Base-by-base conservation (phyloP, 2,113 vertebrate genomes). In the Halcyon senegalensis region DNA sequence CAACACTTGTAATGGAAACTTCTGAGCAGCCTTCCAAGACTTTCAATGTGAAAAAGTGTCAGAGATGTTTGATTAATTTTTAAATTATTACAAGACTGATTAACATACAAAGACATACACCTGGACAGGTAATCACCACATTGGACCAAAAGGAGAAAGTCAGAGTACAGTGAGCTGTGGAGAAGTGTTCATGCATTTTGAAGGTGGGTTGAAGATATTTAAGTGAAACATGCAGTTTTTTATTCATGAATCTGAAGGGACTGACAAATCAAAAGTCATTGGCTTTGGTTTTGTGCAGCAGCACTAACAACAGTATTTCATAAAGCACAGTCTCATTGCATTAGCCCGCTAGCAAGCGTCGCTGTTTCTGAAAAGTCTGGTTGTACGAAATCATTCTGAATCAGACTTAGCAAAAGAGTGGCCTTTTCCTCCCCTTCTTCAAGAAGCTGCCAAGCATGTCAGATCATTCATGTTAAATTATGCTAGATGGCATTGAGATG, bases 401-500 rank as follows among this genome's bases (percentile, higher is more conserved):
- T 84, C 60, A 87, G 56, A 97, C 46, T 24, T 55, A 96, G 56
- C 51, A 69, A 91, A 82, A 82, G 94, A 97, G 85, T 94, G 48
- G 93, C 66, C 43, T n/a, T 82, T 93, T 70, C 46, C 76, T 77
- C 56, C 48, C 14, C 46, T 77, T 91, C 78, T 91, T 79, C 53
- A 90, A 85, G 93, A 81, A 93, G 85, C 88, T 97, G 96, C 87
- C 81, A 96, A 97, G 84, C 18, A 31, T 93, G 91, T 88, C 77
- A 91, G 70, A 94, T 91, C 69, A 84, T 84, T 97, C 97, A 85
- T 77, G 85, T 91, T 95, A 96, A 97, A 97, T 97, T 97, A 94
- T 68, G 77, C 89, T 91, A 79, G 85, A 96, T 89, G 60, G 73
- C 94, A 87, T 6, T 89, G 75, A 96, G 92, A 89, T 90, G 74